Evolutionary conservation across 2,113 vertebrate genomes (phyloP).

Genomic region (Varanus salvator): DNA sequence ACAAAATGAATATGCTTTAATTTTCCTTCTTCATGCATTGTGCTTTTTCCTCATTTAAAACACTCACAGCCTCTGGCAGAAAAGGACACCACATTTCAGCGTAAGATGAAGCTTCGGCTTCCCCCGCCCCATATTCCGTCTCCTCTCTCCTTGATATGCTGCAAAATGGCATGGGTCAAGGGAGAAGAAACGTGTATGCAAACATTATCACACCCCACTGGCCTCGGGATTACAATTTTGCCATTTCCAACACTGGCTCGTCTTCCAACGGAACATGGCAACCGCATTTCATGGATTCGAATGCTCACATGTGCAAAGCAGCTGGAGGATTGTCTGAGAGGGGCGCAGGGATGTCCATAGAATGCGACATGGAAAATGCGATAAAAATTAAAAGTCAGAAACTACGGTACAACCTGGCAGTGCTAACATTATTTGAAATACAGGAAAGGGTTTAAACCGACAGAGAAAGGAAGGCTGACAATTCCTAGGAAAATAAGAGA

Average conservation of each 20-base stretch:
- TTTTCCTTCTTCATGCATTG: conserved; percentile 90
- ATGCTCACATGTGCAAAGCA: conserved; percentile 39
- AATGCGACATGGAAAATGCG: no score
- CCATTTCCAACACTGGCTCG: conserved; percentile 84
- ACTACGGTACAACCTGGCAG: no score
- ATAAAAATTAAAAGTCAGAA: no score
- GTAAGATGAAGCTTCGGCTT: conserved; percentile 73
- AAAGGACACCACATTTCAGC: conserved; percentile 87
- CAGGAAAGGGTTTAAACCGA: no score
- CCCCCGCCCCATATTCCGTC: neutral
- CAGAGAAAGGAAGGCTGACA: no score
- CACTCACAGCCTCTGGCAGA: conserved; percentile 87
- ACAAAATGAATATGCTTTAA: conserved; percentile 90
- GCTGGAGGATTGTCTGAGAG: conserved; percentile 71
- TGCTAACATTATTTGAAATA: no score
- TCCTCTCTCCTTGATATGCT: conserved; percentile 49
- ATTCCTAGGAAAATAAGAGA: no score
- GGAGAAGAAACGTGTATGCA: conserved; percentile 85
- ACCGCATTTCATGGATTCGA: conserved; percentile 79
- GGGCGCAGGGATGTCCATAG: conserved; percentile 56
- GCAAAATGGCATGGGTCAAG: conserved; percentile 85
- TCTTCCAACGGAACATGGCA: conserved; percentile 86
- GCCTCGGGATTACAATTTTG: conserved; percentile 85
- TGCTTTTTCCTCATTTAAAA: conserved; percentile 88
- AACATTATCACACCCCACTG: conserved; percentile 86